phyloP scores from a whole-genome alignment of 2,797 vertebrate species.

The Tangara arthus region DNA sequence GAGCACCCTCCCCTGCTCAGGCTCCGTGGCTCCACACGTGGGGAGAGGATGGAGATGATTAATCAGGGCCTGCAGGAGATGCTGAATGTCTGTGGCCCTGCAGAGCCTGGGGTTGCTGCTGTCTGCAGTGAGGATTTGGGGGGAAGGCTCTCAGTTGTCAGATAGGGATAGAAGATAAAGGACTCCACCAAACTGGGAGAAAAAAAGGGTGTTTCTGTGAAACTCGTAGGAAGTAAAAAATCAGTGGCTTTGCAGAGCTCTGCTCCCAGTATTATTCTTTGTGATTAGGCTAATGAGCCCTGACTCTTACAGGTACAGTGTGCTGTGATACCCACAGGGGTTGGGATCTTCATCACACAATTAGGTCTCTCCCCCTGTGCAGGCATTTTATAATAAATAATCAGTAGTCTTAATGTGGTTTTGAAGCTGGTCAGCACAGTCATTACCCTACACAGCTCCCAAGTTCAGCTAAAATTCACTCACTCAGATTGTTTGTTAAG shows the following conservation, averaged over 20 bases:
- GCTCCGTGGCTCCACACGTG: not conserved
- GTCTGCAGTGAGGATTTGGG: not conserved
- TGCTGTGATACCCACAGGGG: conserved; percentile 67
- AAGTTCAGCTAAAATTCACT: conserved; percentile 34
- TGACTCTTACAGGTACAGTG: conserved; percentile 65
- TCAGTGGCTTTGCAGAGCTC: conserved; percentile 35
- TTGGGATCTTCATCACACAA: conserved; percentile 70
- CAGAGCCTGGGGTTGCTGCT: not conserved
- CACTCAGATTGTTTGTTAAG: not conserved
- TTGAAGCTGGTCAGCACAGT: conserved; percentile 49
- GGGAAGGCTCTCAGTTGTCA: not conserved
- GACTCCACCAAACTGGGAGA: not conserved
- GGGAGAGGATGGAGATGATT: conserved; percentile 5
- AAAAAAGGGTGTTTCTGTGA: not conserved
- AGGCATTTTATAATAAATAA: conserved; percentile 68
- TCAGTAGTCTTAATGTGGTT: conserved; percentile 31
- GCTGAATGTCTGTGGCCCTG: not conserved
- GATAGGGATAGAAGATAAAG: not conserved
- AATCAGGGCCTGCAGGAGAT: conserved; percentile 40
- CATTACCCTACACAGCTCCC: conserved; percentile 46
- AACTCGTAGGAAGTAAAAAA: conserved; percentile 20
- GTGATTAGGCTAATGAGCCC: conserved; percentile 70
- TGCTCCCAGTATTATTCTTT: conserved; percentile 49
- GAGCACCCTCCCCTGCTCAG: not conserved
- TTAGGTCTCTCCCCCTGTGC: conserved; percentile 68